Evolutionary conservation across 2,888 invertebrate genomes (phyloP), one percentile per base, ranked within the genome.

Genomic region (Agrotis clavis): DNA sequence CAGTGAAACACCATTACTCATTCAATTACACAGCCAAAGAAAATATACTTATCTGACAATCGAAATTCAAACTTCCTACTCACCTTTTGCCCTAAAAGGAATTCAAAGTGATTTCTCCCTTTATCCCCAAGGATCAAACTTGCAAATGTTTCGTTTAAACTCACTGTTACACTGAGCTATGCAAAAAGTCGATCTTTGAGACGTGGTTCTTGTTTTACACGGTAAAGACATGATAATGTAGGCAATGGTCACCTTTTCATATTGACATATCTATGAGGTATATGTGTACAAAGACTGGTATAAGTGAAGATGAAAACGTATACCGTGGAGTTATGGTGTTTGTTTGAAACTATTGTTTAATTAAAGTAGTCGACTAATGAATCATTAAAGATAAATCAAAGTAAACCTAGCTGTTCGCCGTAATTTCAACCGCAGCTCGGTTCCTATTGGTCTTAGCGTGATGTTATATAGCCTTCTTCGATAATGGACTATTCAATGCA

Each of bases 141-240:
- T 82, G 67, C 73, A 82, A 81, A 82, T 79, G 59, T 72, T 72
- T 56, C 41, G 14, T 65, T 77, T 51, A 50, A 64, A 62, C 14
- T 67, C 56, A 5, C 14, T 47, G 57, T 81, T 56, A 53, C 41
- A 47, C 63, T 50, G 53, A 81, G 64, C 62, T 81, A 47, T 65
- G 53, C 54, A 51, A 60, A 65, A 74, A 47, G 11, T 64, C 54
- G 45, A 59, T 53, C 45, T 74, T 74, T 67, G 41, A 19, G 13
- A 48, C 6, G 30, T 47, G 35, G 6, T 18, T 65, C 13, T 2
- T 51, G 51, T 59, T 75, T 75, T 48, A 79, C 41, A 59, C 62
- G 13, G n/a, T 18, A 62, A 63, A 71, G 41, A 79, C 53, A 75
- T 75, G 18, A 51, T 63, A 79, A 79, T 72, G 48, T 62, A 13